These are phyloP conservation scores for Hirudinaria manillensis DNA, from an alignment of 2,888 invertebrate genomes.

Conservation along the genomic window DNA sequence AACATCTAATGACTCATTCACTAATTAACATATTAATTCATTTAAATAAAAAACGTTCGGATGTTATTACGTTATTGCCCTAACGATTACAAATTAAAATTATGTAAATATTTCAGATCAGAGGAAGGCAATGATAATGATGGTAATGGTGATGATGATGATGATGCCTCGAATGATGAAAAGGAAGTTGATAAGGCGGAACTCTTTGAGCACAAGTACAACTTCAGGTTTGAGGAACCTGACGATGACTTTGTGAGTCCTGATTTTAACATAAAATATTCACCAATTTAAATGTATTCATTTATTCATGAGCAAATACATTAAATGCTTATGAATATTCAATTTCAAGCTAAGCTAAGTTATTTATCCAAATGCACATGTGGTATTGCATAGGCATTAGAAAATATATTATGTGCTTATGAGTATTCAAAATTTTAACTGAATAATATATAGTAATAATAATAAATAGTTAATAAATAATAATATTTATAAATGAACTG, in stretches of 20 bases:
- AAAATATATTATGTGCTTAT: too few species aligned
- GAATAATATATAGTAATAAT: not conserved
- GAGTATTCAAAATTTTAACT: too few species aligned
- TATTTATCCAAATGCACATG: too few species aligned
- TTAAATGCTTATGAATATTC: too few species aligned
- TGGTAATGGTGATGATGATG: slow-evolving; percentile 12
- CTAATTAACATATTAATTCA: not conserved
- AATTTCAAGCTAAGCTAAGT: too few species aligned
- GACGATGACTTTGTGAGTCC: slow-evolving; percentile 69
- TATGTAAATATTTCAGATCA: too few species aligned
- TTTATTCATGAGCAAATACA: too few species aligned
- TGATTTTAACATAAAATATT: too few species aligned
- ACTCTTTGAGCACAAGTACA: slow-evolving; percentile 87
- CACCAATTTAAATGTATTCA: too few species aligned
- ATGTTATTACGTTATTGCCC: not conserved
- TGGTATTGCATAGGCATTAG: too few species aligned
- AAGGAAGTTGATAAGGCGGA: slow-evolving; percentile 82
- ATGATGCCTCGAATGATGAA: slow-evolving; percentile 33
- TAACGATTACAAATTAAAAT: too few species aligned
- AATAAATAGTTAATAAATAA: not conserved
- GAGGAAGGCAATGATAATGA: slow-evolving; percentile 5
- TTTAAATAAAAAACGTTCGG: not conserved
- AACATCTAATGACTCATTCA: not conserved
- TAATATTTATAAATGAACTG: not conserved
- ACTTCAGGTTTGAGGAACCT: slow-evolving; percentile 92